A percentile compares a stretch with the other conserved stretches of the same genome.
Evolutionary conservation across 2,113 vertebrate species (phyloP).

Genomic region (Lonchura striata): DNA sequence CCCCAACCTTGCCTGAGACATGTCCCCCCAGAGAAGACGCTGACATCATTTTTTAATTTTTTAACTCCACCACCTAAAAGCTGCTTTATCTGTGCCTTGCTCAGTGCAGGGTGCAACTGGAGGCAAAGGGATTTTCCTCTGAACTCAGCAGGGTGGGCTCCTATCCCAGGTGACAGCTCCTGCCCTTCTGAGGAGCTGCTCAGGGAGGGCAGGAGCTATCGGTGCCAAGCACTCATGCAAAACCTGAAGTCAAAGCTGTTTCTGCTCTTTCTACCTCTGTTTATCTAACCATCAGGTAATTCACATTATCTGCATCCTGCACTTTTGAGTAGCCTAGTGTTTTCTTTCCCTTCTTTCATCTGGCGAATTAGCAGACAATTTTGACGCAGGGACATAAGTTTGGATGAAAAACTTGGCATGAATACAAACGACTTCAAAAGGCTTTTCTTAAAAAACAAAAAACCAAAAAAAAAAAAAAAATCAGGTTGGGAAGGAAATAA

Average conservation of each 20-base stretch:
- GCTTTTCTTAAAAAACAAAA: background rate
- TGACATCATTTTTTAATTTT: background rate
- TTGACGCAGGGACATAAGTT: background rate
- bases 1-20: background rate
- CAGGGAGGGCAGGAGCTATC: background rate
- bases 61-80: background rate
- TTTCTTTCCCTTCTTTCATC: background rate
- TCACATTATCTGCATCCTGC: background rate
- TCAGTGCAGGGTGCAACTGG: background rate
- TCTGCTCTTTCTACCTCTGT: background rate
- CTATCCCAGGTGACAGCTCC: background rate
- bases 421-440: background rate
- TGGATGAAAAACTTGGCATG: background rate
- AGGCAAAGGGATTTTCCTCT: background rate
- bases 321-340: background rate
- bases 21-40: background rate
- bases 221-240: accelerated
- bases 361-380: background rate
- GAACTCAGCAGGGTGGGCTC: background rate
- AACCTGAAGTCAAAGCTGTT: background rate
- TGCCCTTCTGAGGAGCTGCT: background rate
- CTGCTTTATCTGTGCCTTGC: background rate
- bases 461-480: background rate
- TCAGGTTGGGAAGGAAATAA: background rate
- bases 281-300: background rate